Evolutionary conservation across 2,113 vertebrate genomes (phyloP).

Genomic region (Poeciliopsis prolifica): DNA sequence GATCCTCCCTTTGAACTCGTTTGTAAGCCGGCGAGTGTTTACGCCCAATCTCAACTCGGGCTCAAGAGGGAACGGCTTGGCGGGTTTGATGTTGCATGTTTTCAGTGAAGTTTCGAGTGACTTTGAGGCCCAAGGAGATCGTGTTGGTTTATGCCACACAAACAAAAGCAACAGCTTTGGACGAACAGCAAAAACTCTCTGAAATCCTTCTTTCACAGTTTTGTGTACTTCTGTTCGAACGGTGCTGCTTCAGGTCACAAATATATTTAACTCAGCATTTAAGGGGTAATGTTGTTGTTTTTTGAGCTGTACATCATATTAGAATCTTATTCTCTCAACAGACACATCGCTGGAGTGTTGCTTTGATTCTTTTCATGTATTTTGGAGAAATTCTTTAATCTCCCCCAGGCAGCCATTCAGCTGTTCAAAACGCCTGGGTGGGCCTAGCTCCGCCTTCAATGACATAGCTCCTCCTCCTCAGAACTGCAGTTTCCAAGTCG

Average conservation of each 20-base stretch:
- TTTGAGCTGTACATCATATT: no score
- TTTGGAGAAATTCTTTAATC: no score
- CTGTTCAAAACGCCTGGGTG: no score
- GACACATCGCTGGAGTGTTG: no score
- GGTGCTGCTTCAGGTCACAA: not conserved
- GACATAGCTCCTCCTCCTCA: no score
- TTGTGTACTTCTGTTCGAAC: not conserved
- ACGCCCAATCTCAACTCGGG: slow-evolving; percentile 27
- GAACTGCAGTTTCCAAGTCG: no score
- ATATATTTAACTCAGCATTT: no score
- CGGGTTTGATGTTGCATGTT: slow-evolving; percentile 26
- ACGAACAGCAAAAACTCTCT: not conserved
- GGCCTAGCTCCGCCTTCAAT: no score
- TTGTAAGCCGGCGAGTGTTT: slow-evolving; percentile 28
- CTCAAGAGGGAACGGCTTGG: slow-evolving; percentile 28
- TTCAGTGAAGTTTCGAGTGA: slow-evolving; percentile 8
- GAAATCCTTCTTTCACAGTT: not conserved
- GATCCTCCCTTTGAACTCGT: slow-evolving; percentile 37
- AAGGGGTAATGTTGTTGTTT: no score
- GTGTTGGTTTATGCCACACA: not conserved
- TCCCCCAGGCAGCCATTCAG: no score
- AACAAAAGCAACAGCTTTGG: not conserved
- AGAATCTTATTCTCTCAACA: no score
- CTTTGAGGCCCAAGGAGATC: slow-evolving; percentile 8
- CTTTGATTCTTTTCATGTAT: no score